A percentile compares a stretch with the other conserved stretches of the same genome.
phyloP scores from a whole-genome alignment of 1,140 invertebrate species.

The Hetaerina americana region DNA sequence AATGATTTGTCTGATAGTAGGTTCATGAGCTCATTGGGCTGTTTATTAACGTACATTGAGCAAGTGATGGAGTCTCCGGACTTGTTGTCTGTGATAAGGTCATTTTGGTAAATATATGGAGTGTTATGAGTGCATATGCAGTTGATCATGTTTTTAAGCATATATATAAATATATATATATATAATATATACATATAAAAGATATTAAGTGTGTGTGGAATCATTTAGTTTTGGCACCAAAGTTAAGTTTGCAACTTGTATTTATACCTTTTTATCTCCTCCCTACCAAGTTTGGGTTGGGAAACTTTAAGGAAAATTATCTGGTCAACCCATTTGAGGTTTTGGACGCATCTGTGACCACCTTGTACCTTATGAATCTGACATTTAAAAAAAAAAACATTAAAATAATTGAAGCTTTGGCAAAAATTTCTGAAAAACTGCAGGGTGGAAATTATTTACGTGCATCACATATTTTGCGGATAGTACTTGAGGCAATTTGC shows the following conservation, averaged over 20 bases:
- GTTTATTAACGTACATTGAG: neutral
- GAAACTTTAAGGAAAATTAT: too few species aligned
- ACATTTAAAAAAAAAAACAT: too few species aligned
- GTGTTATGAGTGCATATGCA: neutral
- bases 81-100: neutral
- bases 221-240: neutral
- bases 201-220: neutral
- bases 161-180: neutral
- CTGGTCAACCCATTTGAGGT: too few species aligned
- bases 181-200: neutral
- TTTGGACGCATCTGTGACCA: too few species aligned
- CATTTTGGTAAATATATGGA: neutral
- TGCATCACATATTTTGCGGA: too few species aligned
- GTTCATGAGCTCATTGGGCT: neutral
- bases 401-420: too few species aligned
- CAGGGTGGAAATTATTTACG: too few species aligned
- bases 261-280: too few species aligned
- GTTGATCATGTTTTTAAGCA: neutral
- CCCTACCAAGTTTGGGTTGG: too few species aligned
- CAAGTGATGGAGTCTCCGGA: neutral
- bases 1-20: neutral
- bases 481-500: too few species aligned
- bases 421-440: too few species aligned
- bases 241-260: neutral
- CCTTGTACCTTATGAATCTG: too few species aligned